Conservation (phyloP, 2,888 invertebrate genomes). For the Sclerodermus sp. region DNA sequence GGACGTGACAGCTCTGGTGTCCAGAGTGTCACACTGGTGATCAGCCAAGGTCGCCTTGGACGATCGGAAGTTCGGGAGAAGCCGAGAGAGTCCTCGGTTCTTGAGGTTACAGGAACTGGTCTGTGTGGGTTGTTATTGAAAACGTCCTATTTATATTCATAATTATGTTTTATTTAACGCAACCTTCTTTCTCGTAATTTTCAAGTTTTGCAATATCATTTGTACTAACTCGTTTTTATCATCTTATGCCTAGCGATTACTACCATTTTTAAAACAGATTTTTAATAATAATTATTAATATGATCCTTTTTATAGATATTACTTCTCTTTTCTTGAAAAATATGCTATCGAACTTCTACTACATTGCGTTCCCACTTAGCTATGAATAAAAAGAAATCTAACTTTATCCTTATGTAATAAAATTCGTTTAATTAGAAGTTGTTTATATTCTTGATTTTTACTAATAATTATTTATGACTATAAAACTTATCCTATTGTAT, state of each 20-base stretch:
- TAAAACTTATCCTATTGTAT: neutral
- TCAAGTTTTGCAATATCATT: neutral
- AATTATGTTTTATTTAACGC: conserved; percentile 4
- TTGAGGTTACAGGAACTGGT: no score
- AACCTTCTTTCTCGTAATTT: no score
- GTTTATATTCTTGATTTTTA: neutral
- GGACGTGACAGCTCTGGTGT: no score
- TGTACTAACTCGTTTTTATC: neutral
- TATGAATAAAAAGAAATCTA: conserved; percentile 5
- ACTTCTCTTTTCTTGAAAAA: conserved; percentile 13
- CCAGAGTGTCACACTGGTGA: no score
- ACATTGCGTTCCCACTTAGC: neutral
- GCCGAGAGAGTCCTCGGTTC: no score
- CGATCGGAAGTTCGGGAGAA: no score
- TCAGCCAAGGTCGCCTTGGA: no score
- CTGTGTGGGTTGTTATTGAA: conserved; percentile 49
- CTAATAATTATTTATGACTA: neutral
- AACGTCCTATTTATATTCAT: conserved; percentile 49
- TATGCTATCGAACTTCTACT: conserved; percentile 5
- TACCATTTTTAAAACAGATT: no score
- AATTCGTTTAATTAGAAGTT: neutral
- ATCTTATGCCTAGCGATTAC: no score
- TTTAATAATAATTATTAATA: no score
- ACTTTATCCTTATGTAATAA: conserved; percentile 20
- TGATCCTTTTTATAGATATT: no score